Evolutionary conservation across 1,140 invertebrate species (phyloP), one percentile per base, ranked within the genome.

Genomic region (Ectropis grisescens): DNA sequence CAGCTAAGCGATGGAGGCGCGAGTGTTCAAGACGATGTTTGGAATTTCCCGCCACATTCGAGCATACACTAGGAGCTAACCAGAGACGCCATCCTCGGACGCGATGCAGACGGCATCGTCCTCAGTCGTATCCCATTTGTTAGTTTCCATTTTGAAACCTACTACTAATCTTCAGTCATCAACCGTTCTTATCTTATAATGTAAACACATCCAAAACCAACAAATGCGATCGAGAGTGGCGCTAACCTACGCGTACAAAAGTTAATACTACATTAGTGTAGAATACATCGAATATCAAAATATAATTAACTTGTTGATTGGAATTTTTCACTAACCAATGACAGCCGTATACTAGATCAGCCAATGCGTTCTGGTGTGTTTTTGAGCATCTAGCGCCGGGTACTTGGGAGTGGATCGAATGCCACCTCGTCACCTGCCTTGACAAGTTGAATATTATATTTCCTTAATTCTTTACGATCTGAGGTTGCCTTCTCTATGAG

Each of bases 241-340:
- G 52, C 48, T 51, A 59, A 58, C 42, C 53, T 74, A 76, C 58
- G 65, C 61, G 58, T 55, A 58, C 60, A 60, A 58, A 71, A 55
- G 53, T 75, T 66, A 67, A 69, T 67, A 58, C 65, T 65, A 75
- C 64, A 41, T 64, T 62, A 74, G 57, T 80, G 67, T 81, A 81
- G 69, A 81, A 81, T 78, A 81, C 64, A 62, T 75, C 69, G 69
- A 78, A 58, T 81, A 81, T 81, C 76, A 81, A 81, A 81, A 81
- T 81, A 81, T 81, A 76, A 74, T 68, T 74, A 78, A 78, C 72
- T 74, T 55, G 53, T 66, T 65, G n/a, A 69, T 75, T 75, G 72
- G 65, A 54, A 58, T 58, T 57, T 78, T 78, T 81, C 76, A 81
- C 76, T 81, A 81, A 81, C 76, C 76, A 69, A 81, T 74, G 65